Conservation (phyloP, 2,888 invertebrate species). For the Ypsolopha sequella region DNA sequence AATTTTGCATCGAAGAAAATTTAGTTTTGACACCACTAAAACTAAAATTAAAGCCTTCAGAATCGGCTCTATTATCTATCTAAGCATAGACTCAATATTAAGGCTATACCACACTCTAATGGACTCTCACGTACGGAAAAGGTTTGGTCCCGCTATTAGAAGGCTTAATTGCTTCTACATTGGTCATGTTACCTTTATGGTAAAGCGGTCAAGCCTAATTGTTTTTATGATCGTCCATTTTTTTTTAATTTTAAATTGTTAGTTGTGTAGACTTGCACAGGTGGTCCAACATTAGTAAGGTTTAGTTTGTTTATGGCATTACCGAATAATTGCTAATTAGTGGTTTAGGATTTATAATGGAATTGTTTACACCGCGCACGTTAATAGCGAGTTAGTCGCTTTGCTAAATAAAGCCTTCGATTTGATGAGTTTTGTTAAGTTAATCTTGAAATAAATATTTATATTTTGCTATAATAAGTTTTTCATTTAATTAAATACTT, state of each 20-base stretch:
- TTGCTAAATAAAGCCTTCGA: too few species aligned
- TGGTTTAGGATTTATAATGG: slow-evolving; percentile 2
- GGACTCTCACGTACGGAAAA: slow-evolving; percentile 31
- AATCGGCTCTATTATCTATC: too few species aligned
- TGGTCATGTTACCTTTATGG: slow-evolving; percentile 65
- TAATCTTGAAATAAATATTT: too few species aligned
- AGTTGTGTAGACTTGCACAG: slow-evolving; percentile 39
- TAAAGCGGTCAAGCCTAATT: slow-evolving; percentile 65
- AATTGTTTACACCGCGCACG: neutral
- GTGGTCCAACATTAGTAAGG: slow-evolving; percentile 52
- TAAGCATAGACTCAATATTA: too few species aligned
- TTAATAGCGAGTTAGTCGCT: neutral
- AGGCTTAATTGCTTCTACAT: slow-evolving; percentile 61
- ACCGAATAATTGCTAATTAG: slow-evolving; percentile 19
- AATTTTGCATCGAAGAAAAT: too few species aligned
- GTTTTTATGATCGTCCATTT: slow-evolving; percentile 65
- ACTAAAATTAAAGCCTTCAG: too few species aligned
- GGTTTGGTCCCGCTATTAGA: slow-evolving; percentile 60
- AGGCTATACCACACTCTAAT: slow-evolving; percentile 1
- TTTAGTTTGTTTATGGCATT: slow-evolving; percentile 39
- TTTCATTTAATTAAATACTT: too few species aligned
- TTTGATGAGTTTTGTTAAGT: too few species aligned
- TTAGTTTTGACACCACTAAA: too few species aligned
- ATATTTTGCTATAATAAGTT: too few species aligned
- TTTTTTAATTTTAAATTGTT: slow-evolving; percentile 49